Evolutionary conservation across 1,140 invertebrate genomes (phyloP).

Genomic region (Arctopsyche grandis): DNA sequence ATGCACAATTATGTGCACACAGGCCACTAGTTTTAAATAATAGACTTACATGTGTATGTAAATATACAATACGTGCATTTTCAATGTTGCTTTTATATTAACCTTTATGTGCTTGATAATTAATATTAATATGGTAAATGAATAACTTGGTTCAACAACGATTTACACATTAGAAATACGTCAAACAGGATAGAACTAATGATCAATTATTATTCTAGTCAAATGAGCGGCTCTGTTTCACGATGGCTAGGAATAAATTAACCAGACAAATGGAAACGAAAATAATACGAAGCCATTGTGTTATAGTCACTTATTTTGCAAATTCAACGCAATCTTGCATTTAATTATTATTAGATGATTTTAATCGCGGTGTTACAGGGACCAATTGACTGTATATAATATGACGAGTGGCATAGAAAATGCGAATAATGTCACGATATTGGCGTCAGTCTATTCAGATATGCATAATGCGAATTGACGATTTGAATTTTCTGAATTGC

Average conservation of each 20-base stretch:
- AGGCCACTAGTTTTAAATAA: no score
- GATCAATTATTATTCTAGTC: neutral
- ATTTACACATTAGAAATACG: constrained; percentile 7
- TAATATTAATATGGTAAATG: neutral
- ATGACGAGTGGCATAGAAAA: no score
- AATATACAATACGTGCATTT: no score
- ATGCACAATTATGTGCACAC: no score
- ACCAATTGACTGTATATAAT: no score
- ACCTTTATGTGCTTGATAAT: no score
- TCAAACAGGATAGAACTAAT: neutral
- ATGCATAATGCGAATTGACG: neutral
- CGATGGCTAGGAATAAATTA: no score
- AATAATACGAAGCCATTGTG: neutral
- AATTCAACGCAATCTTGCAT: neutral
- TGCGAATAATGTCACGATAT: neutral
- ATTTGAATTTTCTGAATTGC: no score
- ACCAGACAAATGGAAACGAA: no score
- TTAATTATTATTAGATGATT: constrained; percentile 2
- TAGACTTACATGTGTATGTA: no score
- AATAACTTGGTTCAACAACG: constrained; percentile 1
- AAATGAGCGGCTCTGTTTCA: neutral
- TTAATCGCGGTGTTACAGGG: no score
- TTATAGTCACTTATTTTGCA: neutral
- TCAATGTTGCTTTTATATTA: no score
- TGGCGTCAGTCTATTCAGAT: constrained; percentile 7